Conservation (phyloP, 2,888 invertebrate genomes). For the Griposia aprilina region DNA sequence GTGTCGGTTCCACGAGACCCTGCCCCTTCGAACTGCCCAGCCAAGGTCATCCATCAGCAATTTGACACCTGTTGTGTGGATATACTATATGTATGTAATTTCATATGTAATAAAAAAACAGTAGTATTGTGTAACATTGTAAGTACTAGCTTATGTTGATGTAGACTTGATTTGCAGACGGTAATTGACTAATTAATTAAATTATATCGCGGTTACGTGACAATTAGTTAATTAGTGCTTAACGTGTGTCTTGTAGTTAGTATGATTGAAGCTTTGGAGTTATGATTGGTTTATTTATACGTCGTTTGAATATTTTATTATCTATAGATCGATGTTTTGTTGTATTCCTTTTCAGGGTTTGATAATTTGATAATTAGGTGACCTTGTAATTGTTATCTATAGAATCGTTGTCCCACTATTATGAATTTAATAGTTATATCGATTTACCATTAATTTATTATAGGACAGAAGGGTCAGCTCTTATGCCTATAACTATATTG, state of each 20-base stretch:
- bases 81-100: constrained; percentile 82
- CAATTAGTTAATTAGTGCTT: constrained; percentile 56
- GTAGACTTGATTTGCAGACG: constrained; percentile 48
- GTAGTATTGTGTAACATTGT: constrained; percentile 60
- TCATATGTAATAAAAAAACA: constrained; percentile 68
- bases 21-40: constrained; percentile 75
- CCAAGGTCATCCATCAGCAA: constrained; percentile 84
- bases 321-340: constrained; percentile 4
- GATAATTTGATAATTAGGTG: constrained; percentile 1
- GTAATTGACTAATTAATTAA: constrained; percentile 60
- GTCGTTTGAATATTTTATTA: constrained; percentile 9
- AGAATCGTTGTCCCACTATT: not conserved
- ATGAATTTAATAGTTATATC: constrained; percentile 20
- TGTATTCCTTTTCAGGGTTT: constrained; percentile 10
- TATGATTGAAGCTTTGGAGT: constrained; percentile 31
- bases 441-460: constrained; percentile 35
- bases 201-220: constrained; percentile 36
- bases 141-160: constrained; percentile 46
- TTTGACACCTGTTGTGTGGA: constrained; percentile 87
- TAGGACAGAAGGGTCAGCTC: not conserved
- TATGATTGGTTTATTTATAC: constrained; percentile 7
- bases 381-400: constrained; percentile 10
- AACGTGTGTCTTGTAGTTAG: constrained; percentile 27
- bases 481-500: not conserved
- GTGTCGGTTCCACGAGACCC: constrained; percentile 73